These are phyloP conservation scores for Tapirus terrestris DNA, from an alignment of 2,113 vertebrate species.

Conservation along the genomic window DNA sequence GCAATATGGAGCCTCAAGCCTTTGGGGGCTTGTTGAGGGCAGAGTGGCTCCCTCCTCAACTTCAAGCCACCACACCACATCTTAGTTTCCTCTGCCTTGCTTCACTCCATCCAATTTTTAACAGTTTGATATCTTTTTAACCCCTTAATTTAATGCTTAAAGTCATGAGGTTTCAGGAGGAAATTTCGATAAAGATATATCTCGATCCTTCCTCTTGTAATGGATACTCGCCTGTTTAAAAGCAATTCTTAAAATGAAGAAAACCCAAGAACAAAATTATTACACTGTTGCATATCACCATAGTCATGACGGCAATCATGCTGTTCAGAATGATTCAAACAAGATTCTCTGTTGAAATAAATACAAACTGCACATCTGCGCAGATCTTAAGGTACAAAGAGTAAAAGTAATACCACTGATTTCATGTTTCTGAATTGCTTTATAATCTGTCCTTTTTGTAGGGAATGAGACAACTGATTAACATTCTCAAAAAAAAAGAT, in stretches of 20 bases:
- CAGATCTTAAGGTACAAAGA: background rate
- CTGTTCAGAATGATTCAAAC: background rate
- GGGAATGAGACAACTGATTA: constrained; percentile 31
- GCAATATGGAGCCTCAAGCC: background rate
- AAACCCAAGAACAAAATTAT: background rate
- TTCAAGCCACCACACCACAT: background rate
- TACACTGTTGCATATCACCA: background rate
- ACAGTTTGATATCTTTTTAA: background rate
- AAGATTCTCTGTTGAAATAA: background rate
- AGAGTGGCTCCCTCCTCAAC: background rate
- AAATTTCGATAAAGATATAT: background rate
- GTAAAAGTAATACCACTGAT: background rate
- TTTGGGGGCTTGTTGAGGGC: background rate
- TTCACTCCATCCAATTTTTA: background rate
- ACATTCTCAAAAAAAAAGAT: background rate
- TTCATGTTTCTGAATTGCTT: background rate
- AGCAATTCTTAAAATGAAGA: background rate
- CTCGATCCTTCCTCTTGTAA: background rate
- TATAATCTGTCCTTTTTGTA: background rate
- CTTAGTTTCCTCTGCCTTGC: background rate
- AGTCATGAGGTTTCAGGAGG: background rate
- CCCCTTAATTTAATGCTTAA: background rate
- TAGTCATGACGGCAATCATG: background rate
- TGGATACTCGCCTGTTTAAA: background rate
- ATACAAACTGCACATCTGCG: background rate